Evolutionary conservation across 2,888 invertebrate species (phyloP).

Genomic region (Sussaba pulchella): DNA sequence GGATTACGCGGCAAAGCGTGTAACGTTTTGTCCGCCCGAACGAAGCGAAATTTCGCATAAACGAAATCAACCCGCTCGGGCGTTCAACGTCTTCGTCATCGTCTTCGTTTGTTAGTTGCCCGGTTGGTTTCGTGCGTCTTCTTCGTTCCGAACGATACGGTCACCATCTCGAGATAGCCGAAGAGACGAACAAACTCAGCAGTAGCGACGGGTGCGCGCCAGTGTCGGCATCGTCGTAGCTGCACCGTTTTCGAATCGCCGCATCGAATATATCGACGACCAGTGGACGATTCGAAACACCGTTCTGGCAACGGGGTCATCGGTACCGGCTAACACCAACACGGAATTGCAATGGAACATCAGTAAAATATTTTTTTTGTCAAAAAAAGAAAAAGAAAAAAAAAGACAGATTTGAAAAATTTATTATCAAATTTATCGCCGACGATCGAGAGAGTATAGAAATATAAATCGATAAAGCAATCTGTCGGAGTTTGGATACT

Average conservation of each 20-base stretch:
- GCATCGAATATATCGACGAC: conserved; percentile 31
- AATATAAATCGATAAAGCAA: not conserved
- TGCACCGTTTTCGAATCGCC: conserved; percentile 40
- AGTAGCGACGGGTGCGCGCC: conserved; percentile 80
- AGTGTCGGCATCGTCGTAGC: conserved; percentile 78
- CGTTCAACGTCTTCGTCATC: conserved; percentile 6
- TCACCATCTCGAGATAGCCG: conserved; percentile 37
- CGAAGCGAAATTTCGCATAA: not conserved
- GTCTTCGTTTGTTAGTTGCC: conserved; percentile 20
- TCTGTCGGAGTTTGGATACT: conserved; percentile 19
- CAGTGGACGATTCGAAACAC: conserved; percentile 23
- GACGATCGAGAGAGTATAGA: conserved; percentile 5
- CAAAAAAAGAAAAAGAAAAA: conserved; percentile 1
- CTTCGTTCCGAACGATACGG: conserved; percentile 24
- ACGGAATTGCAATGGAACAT: not conserved
- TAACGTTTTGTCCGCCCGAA: not conserved
- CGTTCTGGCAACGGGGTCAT: conserved; percentile 36
- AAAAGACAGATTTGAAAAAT: not conserved
- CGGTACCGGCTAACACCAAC: conserved; percentile 19
- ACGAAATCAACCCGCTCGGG: not conserved
- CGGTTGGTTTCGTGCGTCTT: conserved; percentile 35
- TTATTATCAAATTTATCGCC: not conserved
- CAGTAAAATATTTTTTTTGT: no score
- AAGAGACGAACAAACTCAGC: conserved; percentile 48
- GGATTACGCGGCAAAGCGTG: no score